Evolutionary conservation across 2,888 invertebrate genomes (phyloP).

Genomic region (Trichacis sp.): DNA sequence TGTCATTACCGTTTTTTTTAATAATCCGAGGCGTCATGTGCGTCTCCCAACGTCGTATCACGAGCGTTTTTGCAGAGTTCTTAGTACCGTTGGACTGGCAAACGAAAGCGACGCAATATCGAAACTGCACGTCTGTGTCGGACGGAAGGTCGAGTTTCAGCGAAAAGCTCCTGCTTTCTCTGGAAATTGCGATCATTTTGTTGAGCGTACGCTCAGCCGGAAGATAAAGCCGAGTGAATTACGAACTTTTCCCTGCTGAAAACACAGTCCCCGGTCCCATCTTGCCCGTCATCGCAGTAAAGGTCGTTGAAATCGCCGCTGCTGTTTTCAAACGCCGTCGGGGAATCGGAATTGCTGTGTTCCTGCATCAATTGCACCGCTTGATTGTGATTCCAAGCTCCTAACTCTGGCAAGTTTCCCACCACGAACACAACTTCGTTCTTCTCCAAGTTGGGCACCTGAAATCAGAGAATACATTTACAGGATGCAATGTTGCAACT

Average conservation of each 20-base stretch:
- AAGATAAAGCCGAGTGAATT: background rate
- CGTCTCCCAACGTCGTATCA: slow-evolving; percentile 86
- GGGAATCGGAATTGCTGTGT: slow-evolving; percentile 51
- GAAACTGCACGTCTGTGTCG: slow-evolving; percentile 77
- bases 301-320: slow-evolving; percentile 49
- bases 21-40: slow-evolving; percentile 78
- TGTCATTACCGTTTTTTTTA: slow-evolving; percentile 66
- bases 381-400: slow-evolving; percentile 67
- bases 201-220: background rate
- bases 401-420: slow-evolving; percentile 64
- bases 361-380: slow-evolving; percentile 62
- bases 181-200: slow-evolving; percentile 43
- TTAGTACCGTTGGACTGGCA: slow-evolving; percentile 72
- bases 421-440: slow-evolving; percentile 65
- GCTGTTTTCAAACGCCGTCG: slow-evolving; percentile 54
- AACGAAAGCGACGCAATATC: slow-evolving; percentile 81
- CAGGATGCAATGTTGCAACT: no score
- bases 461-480: background rate
- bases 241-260: slow-evolving; percentile 53
- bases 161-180: slow-evolving; percentile 63
- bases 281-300: slow-evolving; percentile 50
- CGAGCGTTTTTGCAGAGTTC: slow-evolving; percentile 68
- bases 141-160: slow-evolving; percentile 76
- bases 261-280: slow-evolving; percentile 49
- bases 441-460: slow-evolving; percentile 62